Evolutionary conservation across 2,888 invertebrate species (phyloP), one percentile per base, ranked within the genome.

Genomic region (Colletes collaris): DNA sequence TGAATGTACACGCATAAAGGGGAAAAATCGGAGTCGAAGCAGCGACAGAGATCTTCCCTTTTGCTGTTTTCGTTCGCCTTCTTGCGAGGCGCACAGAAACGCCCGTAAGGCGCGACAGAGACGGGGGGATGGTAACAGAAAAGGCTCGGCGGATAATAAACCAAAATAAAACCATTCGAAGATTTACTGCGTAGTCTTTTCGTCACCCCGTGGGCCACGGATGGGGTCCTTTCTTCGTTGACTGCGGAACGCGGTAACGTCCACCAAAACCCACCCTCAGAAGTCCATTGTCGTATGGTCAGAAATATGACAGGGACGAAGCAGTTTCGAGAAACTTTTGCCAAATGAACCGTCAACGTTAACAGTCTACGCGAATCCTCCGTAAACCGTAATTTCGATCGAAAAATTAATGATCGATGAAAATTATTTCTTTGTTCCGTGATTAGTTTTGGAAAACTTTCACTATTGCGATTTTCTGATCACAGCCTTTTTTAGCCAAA

Each of bases 161-260:
- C 81, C 70, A 77, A 74, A 82, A 90, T 90, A 90, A 90, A 90
- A 90, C 88, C 88, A 89, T 89, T 70, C 73, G 70, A 79, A 86
- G 88, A 89, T 90, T 90, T 90, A 90, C 84, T 73, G 13, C 27
- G 46, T 10, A 63, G 63, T 58, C 58, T 59, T 69, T 80, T 76
- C 71, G 65, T 62, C 58, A 64, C 27, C 58, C 59, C 46, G 59
- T 27, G 11, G 59, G 13, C 52, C 60, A 19, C 44, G 5, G 37
- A 4, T 10, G 46, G 5, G 3, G 19, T 50, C 78, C 63, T 50
- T 66, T 10, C 50, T 60, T 40, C 16, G 55, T 62, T 55, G 27
- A 59, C 52, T 67, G 46, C 50, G 35, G 58, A 68, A 64, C 67
- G 55, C 53, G 56, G 69, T 76, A 68, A 69, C 65, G 44, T 63